Evolutionary conservation across 1,140 invertebrate species (phyloP).

Genomic region (Aphidius gifuensis): DNA sequence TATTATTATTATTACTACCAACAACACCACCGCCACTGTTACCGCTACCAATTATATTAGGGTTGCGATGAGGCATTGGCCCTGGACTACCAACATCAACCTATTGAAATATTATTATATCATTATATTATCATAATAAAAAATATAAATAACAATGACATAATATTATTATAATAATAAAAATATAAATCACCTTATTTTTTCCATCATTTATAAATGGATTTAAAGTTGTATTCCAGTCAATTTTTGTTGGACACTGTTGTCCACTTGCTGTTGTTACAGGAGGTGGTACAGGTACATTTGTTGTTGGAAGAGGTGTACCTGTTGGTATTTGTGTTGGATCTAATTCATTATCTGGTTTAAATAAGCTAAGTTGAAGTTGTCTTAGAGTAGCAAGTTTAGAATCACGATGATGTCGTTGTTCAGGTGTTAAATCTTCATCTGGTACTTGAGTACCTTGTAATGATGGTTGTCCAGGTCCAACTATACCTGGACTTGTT

Average conservation of each 20-base stretch:
- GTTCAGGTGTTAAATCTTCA: slow-evolving; percentile 94
- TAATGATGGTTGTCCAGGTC: slow-evolving; percentile 58
- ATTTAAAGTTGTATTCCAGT: slow-evolving; percentile 87
- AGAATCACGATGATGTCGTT: slow-evolving; percentile 88
- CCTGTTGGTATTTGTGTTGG: slow-evolving; percentile 48
- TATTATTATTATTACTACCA: no score
- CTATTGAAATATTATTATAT: slow-evolving; percentile 20
- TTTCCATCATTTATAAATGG: slow-evolving; percentile 71
- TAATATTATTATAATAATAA: neutral
- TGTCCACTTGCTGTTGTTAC: slow-evolving; percentile 49
- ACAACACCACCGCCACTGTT: no score
- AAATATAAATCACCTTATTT: slow-evolving; percentile 47
- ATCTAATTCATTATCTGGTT: slow-evolving; percentile 60
- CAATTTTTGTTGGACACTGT: slow-evolving; percentile 60
- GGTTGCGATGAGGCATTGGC: slow-evolving; percentile 36
- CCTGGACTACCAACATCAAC: slow-evolving; percentile 46
- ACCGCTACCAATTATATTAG: no score
- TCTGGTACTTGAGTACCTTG: slow-evolving; percentile 89
- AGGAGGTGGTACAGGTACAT: slow-evolving; percentile 35
- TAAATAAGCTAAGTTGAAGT: slow-evolving; percentile 90
- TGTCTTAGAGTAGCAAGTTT: slow-evolving; percentile 87
- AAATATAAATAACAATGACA: neutral
- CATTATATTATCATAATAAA: neutral
- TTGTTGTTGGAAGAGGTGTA: slow-evolving; percentile 40
- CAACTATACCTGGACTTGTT: slow-evolving; percentile 56